Conservation (phyloP, 2,888 invertebrate genomes). For the Hirtodrosophila histrioides region DNA sequence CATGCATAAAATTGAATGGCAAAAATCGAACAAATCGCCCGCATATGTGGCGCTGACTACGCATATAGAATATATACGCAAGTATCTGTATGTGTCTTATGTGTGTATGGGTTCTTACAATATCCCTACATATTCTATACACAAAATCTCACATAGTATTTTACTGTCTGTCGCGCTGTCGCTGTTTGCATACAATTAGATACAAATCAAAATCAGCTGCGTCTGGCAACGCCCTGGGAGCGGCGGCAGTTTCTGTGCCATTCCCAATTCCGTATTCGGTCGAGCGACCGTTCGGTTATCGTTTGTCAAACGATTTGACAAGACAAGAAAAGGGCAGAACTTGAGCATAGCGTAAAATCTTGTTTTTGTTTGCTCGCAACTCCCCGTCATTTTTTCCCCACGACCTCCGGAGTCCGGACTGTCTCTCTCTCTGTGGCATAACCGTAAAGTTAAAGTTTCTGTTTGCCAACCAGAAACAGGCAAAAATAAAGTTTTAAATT, state of each 20-base stretch:
- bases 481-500: constrained; percentile 65
- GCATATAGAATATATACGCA: constrained; percentile 5
- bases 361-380: constrained; percentile 20
- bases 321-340: constrained; percentile 75
- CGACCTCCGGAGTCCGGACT: constrained; percentile 1
- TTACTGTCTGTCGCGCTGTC: constrained; percentile 52
- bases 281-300: constrained; percentile 47
- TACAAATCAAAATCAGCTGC: constrained; percentile 79
- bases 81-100: neutral
- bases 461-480: constrained; percentile 41
- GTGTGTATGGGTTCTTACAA: constrained; percentile 1
- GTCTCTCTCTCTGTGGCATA: constrained; percentile 33
- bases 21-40: constrained; percentile 73
- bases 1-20: constrained; percentile 69
- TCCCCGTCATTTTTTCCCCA: constrained; percentile 10
- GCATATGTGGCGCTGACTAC: constrained; percentile 54
- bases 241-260: constrained; percentile 21
- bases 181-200: constrained; percentile 78
- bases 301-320: constrained; percentile 75
- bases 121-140: constrained; percentile 31
- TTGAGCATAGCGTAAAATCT: constrained; percentile 51
- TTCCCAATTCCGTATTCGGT: constrained; percentile 24
- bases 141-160: constrained; percentile 28
- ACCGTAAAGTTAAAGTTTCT: constrained; percentile 64
- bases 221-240: constrained; percentile 47